Conservation (phyloP, 2,797 vertebrate species). For the Ara ararauna region DNA sequence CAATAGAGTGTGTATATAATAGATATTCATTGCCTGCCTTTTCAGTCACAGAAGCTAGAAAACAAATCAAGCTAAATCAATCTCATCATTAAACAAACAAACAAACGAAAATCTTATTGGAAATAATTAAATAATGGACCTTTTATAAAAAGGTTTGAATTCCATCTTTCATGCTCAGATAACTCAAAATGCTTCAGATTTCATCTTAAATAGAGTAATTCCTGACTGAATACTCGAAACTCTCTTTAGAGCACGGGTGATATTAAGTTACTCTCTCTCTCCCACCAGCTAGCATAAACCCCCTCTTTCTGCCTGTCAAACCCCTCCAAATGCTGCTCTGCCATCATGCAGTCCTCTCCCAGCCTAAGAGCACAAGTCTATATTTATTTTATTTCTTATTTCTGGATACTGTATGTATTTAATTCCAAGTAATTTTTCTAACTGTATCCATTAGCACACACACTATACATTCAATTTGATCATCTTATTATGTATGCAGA, state of each 20-base stretch:
- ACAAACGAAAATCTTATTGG: fast-evolving
- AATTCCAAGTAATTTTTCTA: not conserved
- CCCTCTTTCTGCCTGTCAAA: conserved; percentile 18
- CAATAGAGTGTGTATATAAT: not conserved
- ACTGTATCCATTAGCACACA: not conserved
- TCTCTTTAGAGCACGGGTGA: not conserved
- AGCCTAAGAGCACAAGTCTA: not conserved
- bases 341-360: not conserved
- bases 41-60: not conserved
- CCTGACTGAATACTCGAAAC: not conserved
- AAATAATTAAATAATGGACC: not conserved
- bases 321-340: not conserved
- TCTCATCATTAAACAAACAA: not conserved
- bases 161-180: not conserved
- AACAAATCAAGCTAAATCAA: not conserved
- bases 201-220: not conserved
- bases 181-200: not conserved
- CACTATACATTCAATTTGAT: conserved; percentile 3
- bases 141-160: not conserved
- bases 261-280: not conserved
- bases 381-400: conserved; percentile 67
- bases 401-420: not conserved
- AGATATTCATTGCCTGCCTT: not conserved
- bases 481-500: conserved; percentile 25
- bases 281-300: not conserved